A percentile compares a stretch with the other conserved stretches of the same genome.
phyloP scores from a whole-genome alignment of 2,888 invertebrate species.

The Euphydryas editha region DNA sequence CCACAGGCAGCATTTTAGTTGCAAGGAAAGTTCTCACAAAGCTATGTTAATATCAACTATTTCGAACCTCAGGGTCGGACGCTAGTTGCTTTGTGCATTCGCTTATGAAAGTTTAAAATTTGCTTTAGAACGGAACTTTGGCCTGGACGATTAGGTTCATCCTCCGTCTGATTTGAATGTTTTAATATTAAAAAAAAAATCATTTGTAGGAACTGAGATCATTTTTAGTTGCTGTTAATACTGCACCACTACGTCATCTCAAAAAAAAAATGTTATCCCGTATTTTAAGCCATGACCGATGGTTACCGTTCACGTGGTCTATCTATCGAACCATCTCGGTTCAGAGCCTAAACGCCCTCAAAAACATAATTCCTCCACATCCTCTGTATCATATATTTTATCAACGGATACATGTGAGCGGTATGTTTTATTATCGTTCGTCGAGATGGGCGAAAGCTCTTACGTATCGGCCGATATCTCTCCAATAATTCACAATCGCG shows the following conservation, averaged over 20 bases:
- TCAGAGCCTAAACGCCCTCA: not conserved
- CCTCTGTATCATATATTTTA: constrained; percentile 31
- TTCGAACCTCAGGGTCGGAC: constrained; percentile 25
- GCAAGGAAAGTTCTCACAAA: constrained; percentile 36
- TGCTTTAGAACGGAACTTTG: constrained; percentile 34
- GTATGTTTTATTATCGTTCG: constrained; percentile 45
- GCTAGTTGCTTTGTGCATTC: constrained; percentile 33
- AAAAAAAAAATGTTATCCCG: too few species aligned
- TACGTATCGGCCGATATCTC: constrained; percentile 55
- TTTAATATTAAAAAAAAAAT: not conserved
- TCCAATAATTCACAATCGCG: constrained; percentile 67
- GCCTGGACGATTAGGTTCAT: constrained; percentile 23
- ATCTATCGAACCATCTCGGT: not conserved
- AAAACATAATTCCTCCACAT: constrained; percentile 4
- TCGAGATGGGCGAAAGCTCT: constrained; percentile 53
- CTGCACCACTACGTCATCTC: too few species aligned
- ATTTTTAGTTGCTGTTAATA: too few species aligned
- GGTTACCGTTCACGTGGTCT: not conserved
- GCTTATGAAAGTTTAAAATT: constrained; percentile 41
- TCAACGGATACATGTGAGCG: constrained; percentile 34
- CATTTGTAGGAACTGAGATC: too few species aligned
- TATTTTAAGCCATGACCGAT: too few species aligned
- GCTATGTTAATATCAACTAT: constrained; percentile 36
- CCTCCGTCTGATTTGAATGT: not conserved
- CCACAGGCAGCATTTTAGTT: constrained; percentile 24